A percentile compares a stretch with the other conserved stretches of the same genome.
Evolutionary conservation across 2,888 invertebrate species (phyloP).

Genomic region (Phorcus lineatus): DNA sequence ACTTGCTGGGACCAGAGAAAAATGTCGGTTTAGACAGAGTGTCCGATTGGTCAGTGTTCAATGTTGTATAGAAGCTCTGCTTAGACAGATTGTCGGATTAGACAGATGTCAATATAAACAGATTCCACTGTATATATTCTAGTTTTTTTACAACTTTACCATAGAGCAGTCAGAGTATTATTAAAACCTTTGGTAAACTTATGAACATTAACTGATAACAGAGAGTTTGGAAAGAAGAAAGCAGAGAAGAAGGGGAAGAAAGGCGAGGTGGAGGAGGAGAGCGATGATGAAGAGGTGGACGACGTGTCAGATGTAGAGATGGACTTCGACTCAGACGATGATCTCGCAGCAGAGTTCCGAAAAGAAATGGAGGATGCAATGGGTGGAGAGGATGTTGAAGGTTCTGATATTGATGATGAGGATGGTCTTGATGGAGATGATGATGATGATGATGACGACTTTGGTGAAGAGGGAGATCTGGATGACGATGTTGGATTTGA

Average conservation of each 20-base stretch:
- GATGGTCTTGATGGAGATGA: slow-evolving; percentile 44
- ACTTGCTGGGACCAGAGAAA: too few species aligned
- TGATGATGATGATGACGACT: slow-evolving; percentile 31
- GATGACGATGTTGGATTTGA: slow-evolving; percentile 50
- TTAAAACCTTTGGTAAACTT: neutral
- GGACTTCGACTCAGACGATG: slow-evolving; percentile 64
- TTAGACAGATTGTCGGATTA: too few species aligned
- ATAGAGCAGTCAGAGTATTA: too few species aligned
- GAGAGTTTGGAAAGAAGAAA: slow-evolving; percentile 38
- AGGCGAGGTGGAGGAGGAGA: slow-evolving; percentile 75
- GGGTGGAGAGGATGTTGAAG: slow-evolving; percentile 52
- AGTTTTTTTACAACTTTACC: neutral
- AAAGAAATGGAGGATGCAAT: slow-evolving; percentile 56
- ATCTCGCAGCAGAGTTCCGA: slow-evolving; percentile 66
- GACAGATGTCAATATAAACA: too few species aligned
- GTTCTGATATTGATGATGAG: slow-evolving; percentile 57
- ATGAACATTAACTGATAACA: neutral
- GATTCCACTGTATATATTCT: neutral
- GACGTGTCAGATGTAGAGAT: slow-evolving; percentile 65
- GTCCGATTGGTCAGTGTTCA: too few species aligned
- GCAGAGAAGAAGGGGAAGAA: slow-evolving; percentile 61
- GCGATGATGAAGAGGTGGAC: slow-evolving; percentile 57
- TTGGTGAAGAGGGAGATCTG: slow-evolving; percentile 23
- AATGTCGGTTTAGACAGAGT: too few species aligned
- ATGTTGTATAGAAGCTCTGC: too few species aligned